Base-by-base conservation (phyloP, 2,797 vertebrate genomes). In the Rousettus madagascariensis region DNA sequence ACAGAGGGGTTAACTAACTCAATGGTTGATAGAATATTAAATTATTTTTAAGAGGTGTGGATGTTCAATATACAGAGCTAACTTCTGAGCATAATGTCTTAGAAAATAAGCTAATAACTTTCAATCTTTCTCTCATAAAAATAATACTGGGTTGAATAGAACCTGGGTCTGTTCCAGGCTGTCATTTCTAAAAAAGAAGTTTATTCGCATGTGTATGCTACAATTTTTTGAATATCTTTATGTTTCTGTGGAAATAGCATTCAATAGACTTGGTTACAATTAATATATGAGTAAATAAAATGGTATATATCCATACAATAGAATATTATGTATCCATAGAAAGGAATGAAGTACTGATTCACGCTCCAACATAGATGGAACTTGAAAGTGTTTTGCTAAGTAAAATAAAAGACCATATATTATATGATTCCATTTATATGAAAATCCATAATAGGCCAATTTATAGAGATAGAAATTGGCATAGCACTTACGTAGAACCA, bases 211-310 rank as follows among this genome's bases (percentile, higher is more conserved):
- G 19, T 82, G 0, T 55, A 75, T n/a, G 11, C 17, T 51, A 38
- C 5, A 89, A 53, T 51, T 17, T 88, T 82, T 87, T 74, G 74
- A 86, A 3, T 80, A 66, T 77, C 38, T 38, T 78, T 78, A 59
- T 72, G 15, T 92, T 90, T 57, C 30, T 87, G 8, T 69, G 15
- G 36, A 84, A 86, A 30, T 57, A 49, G 13, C 28, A 87, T 68
- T 59, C 16, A 78, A 46, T 24, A 78, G 33, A 78, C 7, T 57
- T 28, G 72, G 12, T 66, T 71, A 88, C 72, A 57, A 75, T 72
- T 89, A 75, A 85, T 33, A 49, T 66, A 86, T 74, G 13, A 83
- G 19, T 72, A 82, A 84, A 93, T 78, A 78, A 90, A 93, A 89
- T 49, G 6, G 24, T 55, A 3, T 36, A 41, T 68, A 49, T 46